Evolutionary conservation across 92 coral and sea anemone genomes (phyloP), one percentile per base, ranked within the genome.

Genomic region (Galaxea fascicularis): DNA sequence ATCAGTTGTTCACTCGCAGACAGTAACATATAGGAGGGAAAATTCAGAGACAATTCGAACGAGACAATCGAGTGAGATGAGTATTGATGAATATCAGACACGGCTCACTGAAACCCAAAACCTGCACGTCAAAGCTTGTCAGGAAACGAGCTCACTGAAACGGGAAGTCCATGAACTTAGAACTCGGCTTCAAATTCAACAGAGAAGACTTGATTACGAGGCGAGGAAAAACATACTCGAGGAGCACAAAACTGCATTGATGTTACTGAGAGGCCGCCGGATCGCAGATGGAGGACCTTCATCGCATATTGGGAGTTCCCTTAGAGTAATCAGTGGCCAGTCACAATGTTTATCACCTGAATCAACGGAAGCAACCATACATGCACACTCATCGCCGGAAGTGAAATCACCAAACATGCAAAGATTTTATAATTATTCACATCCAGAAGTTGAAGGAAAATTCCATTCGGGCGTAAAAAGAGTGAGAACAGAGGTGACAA

Each of bases 91-190:
- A 26, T 82, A 71, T 35, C 93, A 89, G 52, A 79, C 77, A 45
- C 73, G 73, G 45, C 87, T 83, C 30, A 30, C 77, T 62, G 78
- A 84, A 30, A 69, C 89, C 9, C 85, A 83, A 30, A 47, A 74
- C 14, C 87, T 71, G 35, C 86, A 87, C 29, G 29, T 57, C 13
- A 58, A 73, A 64, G 90, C 82, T 29, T 78, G 91, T 56, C 73
- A 92, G 44, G 86, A 93, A 28, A 65, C 88, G 39, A 79, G 82
- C 21, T 64, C 49, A 27, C 77, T 91, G 12, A 79, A 74, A 18
- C 79, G 74, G 59, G 91, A 91, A 47, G 85, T 91, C 0, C 86
- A 91, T 57, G 80, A 87, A 76, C 85, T 94, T n/a, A 90, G 73
- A 65, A 72, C 91, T 10, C 89, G 87, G 53, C 92, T 92, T n/a